Evolutionary conservation across 2,797 vertebrate species (phyloP).

Genomic region (Pteropus rufus): DNA sequence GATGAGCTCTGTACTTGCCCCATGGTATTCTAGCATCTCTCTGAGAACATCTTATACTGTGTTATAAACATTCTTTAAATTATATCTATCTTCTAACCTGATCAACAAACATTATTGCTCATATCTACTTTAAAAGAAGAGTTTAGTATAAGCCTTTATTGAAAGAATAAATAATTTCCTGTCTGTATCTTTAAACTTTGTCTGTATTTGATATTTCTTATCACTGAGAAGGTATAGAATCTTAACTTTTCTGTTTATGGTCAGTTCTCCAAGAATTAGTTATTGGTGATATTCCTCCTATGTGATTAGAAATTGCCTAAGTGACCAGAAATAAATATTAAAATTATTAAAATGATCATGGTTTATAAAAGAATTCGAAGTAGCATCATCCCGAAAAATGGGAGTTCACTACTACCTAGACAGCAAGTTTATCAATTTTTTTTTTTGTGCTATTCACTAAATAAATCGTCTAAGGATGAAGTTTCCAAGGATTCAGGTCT

Average conservation of each 20-base stretch:
- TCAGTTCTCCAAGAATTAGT: neutral
- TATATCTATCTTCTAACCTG: neutral
- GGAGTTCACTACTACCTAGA: neutral
- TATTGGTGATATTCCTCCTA: neutral
- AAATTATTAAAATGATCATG: neutral
- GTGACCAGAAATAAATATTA: neutral
- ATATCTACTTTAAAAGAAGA: neutral
- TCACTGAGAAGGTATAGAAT: neutral
- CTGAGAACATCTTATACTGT: neutral
- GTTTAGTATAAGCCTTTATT: neutral
- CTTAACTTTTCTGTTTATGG: neutral
- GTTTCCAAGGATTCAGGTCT: neutral
- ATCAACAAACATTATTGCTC: neutral
- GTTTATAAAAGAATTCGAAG: neutral
- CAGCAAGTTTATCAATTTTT: neutral
- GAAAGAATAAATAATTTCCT: neutral
- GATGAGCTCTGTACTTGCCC: fast-evolving
- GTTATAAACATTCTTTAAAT: neutral
- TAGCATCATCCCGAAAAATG: neutral
- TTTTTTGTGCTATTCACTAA: neutral
- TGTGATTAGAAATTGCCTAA: neutral
- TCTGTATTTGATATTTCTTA: neutral
- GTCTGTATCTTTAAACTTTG: neutral
- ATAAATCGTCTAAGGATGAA: neutral
- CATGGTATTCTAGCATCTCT: neutral